Base-by-base conservation (phyloP, 2,888 invertebrate species). In the Tiphia femorata region DNA sequence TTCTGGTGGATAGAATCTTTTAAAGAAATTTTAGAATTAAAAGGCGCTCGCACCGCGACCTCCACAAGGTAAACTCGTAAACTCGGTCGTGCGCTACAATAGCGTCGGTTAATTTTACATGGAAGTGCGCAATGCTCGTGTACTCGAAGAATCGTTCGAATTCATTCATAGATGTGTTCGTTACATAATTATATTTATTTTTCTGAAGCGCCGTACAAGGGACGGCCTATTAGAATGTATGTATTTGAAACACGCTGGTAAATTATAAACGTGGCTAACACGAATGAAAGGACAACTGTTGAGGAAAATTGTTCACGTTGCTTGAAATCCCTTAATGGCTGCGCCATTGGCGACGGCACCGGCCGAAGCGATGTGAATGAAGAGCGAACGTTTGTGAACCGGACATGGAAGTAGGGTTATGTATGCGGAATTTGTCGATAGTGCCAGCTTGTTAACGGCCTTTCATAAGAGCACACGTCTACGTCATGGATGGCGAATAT, bases 401-500 rank as follows among this genome's bases (percentile, higher is more conserved):
- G 14, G 21, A 14, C 35, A 20, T n/a, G 33, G 52, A 64, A 50
- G 40, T 43, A 46, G 51, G 49, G 44, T 58, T 41, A 14, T 17
- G n/a, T n/a, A n/a, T n/a, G 23, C 19, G 19, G 5, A 21, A 12
- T n/a, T n/a, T n/a, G 2, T 17, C 10, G 41, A 44, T 10, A 14
- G 23, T 44, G 7, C 21, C 10, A 14, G 21, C 35, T 60, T 44
- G 49, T 53, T 57, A 60, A 50, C 56, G 44, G 49, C 41, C 40
- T 16, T 20, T n/a, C 23, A n/a, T 35, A 10, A 35, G 14, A 17
- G 4, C 27, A 27, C 37, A 21, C 44, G 33, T 43, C 16, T 48
- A 52, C 62, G 67, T 67, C 56, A 61, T 50, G 54, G 53, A 8
- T 25, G 41, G 40, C 58, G 52, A 64, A 65, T 64, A 58, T 57